These are phyloP conservation scores for Tautogolabrus adspersus DNA, from an alignment of 2,113 vertebrate genomes.

Conservation along the genomic window DNA sequence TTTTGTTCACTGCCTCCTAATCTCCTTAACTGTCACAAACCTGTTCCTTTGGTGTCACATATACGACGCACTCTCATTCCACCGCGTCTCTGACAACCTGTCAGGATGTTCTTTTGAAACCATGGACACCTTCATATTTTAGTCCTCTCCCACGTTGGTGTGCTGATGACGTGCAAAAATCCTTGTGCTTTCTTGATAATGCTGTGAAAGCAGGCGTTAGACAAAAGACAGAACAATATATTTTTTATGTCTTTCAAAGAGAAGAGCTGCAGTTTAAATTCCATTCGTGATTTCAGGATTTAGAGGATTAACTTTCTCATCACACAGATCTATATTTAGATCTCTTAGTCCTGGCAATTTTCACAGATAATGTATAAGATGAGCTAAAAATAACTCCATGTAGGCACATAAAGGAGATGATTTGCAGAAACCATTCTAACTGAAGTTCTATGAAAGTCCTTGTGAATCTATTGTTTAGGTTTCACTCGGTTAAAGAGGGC, in stretches of 20 bases:
- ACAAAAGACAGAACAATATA: constrained; percentile 1
- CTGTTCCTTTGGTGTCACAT: constrained; percentile 3
- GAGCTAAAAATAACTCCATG: constrained; percentile 34
- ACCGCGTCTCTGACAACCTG: background rate
- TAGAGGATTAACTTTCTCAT: constrained; percentile 54
- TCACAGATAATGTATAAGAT: constrained; percentile 21
- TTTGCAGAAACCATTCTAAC: background rate
- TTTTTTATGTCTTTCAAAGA: constrained; percentile 23
- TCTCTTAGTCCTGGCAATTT: constrained; percentile 21
- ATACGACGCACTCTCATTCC: background rate
- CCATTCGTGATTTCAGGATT: constrained; percentile 47
- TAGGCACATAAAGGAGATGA: background rate
- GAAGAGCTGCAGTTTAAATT: constrained; percentile 32
- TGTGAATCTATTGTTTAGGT: background rate
- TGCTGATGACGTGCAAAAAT: background rate
- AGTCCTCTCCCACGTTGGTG: constrained; percentile 6
- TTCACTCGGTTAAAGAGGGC: background rate
- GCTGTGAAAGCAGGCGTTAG: background rate
- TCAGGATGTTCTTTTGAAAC: background rate
- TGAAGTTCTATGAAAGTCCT: background rate
- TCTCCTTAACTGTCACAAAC: constrained; percentile 22
- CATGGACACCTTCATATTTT: background rate
- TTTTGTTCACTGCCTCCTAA: constrained; percentile 25
- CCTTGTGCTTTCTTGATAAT: background rate
- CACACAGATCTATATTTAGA: constrained; percentile 53